Percentiles rank a stretch among this genome's conserved stretches.
phyloP scores from a whole-genome alignment of 2,888 invertebrate species.

The Pantelozetes paolii region DNA sequence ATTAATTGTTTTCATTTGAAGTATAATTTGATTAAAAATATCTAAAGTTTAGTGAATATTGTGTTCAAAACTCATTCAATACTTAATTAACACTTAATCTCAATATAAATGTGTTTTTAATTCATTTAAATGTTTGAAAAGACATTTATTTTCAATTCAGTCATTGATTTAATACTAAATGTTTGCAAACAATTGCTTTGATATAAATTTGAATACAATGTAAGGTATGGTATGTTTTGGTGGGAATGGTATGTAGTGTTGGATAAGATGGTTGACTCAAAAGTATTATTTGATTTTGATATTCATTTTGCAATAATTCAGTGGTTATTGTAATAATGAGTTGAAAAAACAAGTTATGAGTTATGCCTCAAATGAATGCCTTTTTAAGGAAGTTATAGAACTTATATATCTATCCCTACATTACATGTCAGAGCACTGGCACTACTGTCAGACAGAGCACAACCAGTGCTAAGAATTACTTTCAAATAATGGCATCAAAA shows the following conservation, averaged over 20 bases:
- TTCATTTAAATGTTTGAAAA: too few relatives aligned
- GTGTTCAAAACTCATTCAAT: too few relatives aligned
- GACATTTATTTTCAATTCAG: too few relatives aligned
- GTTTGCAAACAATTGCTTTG: too few relatives aligned
- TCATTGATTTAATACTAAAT: too few relatives aligned
- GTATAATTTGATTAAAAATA: too few relatives aligned
- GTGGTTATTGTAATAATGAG: slow-evolving; percentile 9
- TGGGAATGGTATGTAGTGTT: neutral
- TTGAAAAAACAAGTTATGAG: slow-evolving; percentile 16
- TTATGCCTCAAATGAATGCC: slow-evolving; percentile 5
- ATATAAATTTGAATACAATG: too few relatives aligned
- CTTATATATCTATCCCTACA: neutral
- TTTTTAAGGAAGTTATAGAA: neutral
- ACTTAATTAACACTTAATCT: too few relatives aligned
- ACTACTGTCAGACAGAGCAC: neutral
- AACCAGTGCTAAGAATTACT: slow-evolving; percentile 2
- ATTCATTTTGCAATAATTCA: neutral
- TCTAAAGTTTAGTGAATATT: too few relatives aligned
- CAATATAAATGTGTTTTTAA: too few relatives aligned
- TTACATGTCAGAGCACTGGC: slow-evolving; percentile 1
- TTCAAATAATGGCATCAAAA: neutral
- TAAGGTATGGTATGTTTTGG: too few relatives aligned
- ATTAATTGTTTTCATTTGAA: too few relatives aligned
- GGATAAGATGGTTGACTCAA: slow-evolving; percentile 8
- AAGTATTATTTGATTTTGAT: neutral